Base-by-base conservation (phyloP, 2,113 vertebrate genomes). In the Ageneiosus marmoratus region DNA sequence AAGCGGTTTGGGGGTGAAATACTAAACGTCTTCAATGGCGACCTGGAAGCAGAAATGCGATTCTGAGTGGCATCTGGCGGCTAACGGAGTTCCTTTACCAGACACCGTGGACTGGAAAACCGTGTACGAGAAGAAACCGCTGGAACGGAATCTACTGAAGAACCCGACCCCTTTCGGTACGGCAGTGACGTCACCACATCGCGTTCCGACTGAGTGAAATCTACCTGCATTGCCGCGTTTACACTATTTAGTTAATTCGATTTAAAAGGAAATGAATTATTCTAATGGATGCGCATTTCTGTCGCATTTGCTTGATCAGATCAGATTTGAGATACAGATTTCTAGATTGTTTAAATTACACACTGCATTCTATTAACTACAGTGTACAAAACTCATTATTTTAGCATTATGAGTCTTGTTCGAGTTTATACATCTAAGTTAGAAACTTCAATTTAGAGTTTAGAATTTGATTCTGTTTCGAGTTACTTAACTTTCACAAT, bases 111-210 rank as follows among this genome's bases (percentile, higher is more conserved):
- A 94, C 91, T 96, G 95, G 95, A 91, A 88, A 88, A 60, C 86
- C 2, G 88, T 94, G 3, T 92, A 88, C 20, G 89, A 94, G 65
- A 91, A 89, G 44, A 92, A 91, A 37, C 95, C 96, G 0, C 89
- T 97, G 27, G 89, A 92, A 60, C 93, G 95, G 65, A 97, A 97
- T 83, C 79, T 97, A 1, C 90, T 97, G 87, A 92, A 80, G 84
- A 95, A 94, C 87, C 90, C 95, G 6, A 85, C 94, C n/a, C 96
- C 96, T 46, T 89, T 94, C 87, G 96, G 96, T 96, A 93, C 7
- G 32, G 18, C 1, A 37, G 73, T 78, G 76, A 78, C 76, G 76
- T 80, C 46, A 78, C 34, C 8, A 13, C 4, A 6, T 6, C 41
- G 3, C 51, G 15, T 53, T 18, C 15, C 13, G 16, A 1, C 58